These are phyloP conservation scores for Pterobdella sp. DNA, from an alignment of 2,888 invertebrate genomes.

Conservation along the genomic window DNA sequence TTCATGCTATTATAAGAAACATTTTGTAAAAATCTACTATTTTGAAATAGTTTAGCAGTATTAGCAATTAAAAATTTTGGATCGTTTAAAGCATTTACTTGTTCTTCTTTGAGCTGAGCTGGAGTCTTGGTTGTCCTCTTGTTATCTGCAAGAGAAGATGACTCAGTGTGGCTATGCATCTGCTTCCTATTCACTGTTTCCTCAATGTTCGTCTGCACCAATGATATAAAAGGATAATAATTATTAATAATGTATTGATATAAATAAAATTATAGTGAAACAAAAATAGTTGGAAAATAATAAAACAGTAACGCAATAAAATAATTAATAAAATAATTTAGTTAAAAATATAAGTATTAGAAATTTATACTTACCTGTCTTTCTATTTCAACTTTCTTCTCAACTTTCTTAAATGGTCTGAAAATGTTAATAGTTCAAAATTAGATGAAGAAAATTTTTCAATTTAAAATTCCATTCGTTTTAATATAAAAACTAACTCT, in stretches of 20 bases:
- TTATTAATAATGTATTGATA: not conserved
- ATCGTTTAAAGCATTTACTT: constrained; percentile 1
- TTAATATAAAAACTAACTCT: constrained; percentile 27
- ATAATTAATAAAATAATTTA: no score
- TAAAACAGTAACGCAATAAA: no score
- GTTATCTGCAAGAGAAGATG: not conserved
- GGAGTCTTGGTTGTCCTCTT: not conserved
- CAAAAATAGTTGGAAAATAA: no score
- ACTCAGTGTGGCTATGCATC: constrained; percentile 18
- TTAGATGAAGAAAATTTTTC: not conserved
- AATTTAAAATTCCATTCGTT: not conserved
- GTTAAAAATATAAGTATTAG: no score
- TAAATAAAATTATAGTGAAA: not conserved
- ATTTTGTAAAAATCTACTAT: no score
- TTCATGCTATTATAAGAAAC: not conserved
- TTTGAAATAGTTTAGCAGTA: not conserved
- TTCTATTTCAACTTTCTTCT: not conserved
- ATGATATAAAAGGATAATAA: not conserved
- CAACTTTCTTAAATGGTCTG: constrained; percentile 12
- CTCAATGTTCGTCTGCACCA: constrained; percentile 12
- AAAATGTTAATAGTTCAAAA: not conserved
- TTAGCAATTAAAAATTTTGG: not conserved
- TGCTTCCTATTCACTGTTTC: not conserved
- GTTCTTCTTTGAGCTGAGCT: constrained; percentile 4
- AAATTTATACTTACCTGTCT: not conserved